phyloP scores from a whole-genome alignment of 2,113 vertebrate genomes.

The Microcebus jonahi region DNA sequence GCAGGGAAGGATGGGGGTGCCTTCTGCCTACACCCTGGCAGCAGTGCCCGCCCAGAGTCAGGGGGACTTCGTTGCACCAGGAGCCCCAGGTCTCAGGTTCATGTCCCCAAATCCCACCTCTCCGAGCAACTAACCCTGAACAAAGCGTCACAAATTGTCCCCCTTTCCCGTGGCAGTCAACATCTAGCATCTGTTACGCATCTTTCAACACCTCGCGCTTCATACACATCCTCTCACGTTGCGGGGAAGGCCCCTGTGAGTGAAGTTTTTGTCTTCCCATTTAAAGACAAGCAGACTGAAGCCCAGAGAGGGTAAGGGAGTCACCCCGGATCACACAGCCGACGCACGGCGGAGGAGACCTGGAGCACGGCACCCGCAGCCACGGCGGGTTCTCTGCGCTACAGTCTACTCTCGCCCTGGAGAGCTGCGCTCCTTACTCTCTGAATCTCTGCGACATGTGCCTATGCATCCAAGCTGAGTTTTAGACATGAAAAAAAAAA shows the following conservation, averaged over 20 bases:
- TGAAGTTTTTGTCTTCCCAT: neutral
- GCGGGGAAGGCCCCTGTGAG: neutral
- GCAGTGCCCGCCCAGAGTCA: neutral
- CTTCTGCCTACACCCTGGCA: neutral
- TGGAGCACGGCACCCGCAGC: neutral
- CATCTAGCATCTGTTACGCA: neutral
- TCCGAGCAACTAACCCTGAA: neutral
- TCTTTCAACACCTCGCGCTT: neutral
- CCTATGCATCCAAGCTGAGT: neutral
- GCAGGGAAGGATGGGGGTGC: neutral
- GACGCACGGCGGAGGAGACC: neutral
- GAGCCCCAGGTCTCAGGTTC: neutral
- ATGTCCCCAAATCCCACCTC: neutral
- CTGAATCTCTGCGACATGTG: neutral
- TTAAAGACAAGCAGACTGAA: constrained; percentile 4
- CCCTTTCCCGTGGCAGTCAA: neutral
- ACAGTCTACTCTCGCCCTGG: fast-evolving
- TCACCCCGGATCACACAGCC: neutral
- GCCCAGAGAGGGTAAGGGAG: neutral
- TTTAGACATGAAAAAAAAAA: neutral
- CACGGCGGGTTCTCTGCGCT: neutral
- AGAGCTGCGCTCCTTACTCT: neutral
- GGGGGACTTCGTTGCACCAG: neutral
- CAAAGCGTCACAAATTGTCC: neutral
- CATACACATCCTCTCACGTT: neutral